Evolutionary conservation across 1,140 invertebrate species (phyloP).

Genomic region (Maniola jurtina): DNA sequence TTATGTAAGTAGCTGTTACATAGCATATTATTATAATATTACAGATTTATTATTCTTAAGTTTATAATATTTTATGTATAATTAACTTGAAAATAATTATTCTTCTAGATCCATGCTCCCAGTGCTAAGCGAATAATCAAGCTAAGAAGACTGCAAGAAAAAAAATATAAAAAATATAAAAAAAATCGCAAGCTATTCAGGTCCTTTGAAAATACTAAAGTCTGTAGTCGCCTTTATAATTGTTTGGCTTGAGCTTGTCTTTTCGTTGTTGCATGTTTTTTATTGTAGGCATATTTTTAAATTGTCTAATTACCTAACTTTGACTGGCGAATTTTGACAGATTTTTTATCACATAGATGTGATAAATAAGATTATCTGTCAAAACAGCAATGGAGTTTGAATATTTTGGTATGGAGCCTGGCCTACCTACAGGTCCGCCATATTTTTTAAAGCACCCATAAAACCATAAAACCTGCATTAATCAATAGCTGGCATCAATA

Average conservation of each 20-base stretch:
- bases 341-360: too few species aligned
- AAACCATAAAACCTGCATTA: too few species aligned
- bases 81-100: conserved; percentile 14
- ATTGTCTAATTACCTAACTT: neutral
- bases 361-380: too few species aligned
- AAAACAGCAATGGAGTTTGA: too few species aligned
- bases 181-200: conserved; percentile 54
- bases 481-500: too few species aligned
- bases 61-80: neutral
- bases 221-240: conserved; percentile 53
- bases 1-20: neutral
- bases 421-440: too few species aligned
- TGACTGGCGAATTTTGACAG: too few species aligned
- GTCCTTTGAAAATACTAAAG: conserved; percentile 61
- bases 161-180: conserved; percentile 45
- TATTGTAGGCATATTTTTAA: neutral
- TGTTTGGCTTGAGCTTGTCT: conserved; percentile 37
- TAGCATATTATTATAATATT: neutral
- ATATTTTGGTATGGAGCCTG: too few species aligned
- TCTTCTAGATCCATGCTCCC: conserved; percentile 86
- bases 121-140: conserved; percentile 85
- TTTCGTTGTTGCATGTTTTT: conserved; percentile 32
- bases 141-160: conserved; percentile 78
- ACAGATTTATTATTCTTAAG: too few species aligned
- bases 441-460: too few species aligned